Percentiles rank a stretch among this genome's conserved stretches.
These are phyloP conservation scores for Dysmachus trigonus DNA, from an alignment of 2,888 invertebrate species.

Conservation along the genomic window DNA sequence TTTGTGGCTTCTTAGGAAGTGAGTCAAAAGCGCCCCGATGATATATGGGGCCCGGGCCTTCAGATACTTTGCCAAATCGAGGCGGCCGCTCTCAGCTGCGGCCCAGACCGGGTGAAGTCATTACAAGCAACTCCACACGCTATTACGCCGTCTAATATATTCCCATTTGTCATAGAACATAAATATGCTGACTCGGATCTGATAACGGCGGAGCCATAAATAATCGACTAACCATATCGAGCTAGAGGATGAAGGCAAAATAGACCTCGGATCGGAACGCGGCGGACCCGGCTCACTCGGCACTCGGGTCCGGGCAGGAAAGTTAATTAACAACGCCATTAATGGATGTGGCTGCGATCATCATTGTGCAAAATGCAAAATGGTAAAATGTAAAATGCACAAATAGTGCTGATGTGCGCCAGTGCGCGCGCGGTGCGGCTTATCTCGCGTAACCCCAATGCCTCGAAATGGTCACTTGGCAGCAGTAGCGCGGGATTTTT, in stretches of 20 bases:
- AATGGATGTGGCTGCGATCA: slow-evolving; percentile 54
- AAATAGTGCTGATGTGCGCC: slow-evolving; percentile 21
- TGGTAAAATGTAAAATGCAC: not conserved
- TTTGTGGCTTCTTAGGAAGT: slow-evolving; percentile 6
- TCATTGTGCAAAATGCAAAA: slow-evolving; percentile 33
- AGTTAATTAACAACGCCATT: slow-evolving; percentile 64
- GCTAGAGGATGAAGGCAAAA: slow-evolving; percentile 37
- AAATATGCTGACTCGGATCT: slow-evolving; percentile 42
- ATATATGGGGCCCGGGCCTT: not conserved
- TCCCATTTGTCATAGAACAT: slow-evolving; percentile 47
- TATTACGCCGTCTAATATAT: slow-evolving; percentile 41
- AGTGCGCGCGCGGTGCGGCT: not conserved
- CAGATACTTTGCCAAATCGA: slow-evolving; percentile 1
- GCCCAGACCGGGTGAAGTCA: slow-evolving; percentile 12
- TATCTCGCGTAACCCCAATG: slow-evolving; percentile 32
- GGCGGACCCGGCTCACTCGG: slow-evolving; percentile 46
- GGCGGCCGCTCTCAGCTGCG: not conserved
- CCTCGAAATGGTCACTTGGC: slow-evolving; percentile 33
- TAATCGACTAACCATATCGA: slow-evolving; percentile 41
- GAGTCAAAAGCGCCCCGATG: not conserved
- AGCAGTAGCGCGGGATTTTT: not conserved
- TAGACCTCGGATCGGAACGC: slow-evolving; percentile 19
- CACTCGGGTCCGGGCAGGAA: slow-evolving; percentile 51
- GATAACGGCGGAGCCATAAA: slow-evolving; percentile 40
- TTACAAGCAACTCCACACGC: slow-evolving; percentile 27